Evolutionary conservation across 1,140 invertebrate genomes (phyloP).

Genomic region (Drosophila ficusphila): DNA sequence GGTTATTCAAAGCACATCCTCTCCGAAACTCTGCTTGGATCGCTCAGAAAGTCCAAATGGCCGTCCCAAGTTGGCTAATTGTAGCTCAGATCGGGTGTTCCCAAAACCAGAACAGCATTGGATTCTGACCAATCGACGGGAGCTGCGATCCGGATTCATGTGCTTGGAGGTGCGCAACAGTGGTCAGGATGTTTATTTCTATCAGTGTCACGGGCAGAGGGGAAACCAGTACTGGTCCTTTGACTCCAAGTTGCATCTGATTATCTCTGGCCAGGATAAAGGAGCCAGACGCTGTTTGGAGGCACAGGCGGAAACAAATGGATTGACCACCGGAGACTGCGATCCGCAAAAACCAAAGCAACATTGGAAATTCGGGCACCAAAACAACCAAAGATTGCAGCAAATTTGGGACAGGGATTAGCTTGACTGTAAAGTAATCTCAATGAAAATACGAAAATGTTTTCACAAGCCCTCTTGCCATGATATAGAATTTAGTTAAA

Average conservation of each 20-base stretch:
- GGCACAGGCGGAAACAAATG: slow-evolving; percentile 6
- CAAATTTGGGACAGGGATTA: slow-evolving; percentile 58
- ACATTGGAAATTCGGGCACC: slow-evolving; percentile 71
- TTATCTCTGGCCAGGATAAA: slow-evolving; percentile 43
- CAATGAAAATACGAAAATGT: no score
- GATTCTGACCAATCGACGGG: slow-evolving; percentile 93
- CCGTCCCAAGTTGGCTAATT: slow-evolving; percentile 87
- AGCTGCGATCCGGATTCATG: slow-evolving; percentile 91
- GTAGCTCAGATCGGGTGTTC: slow-evolving; percentile 85
- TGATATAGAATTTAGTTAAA: no score
- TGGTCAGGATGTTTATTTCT: slow-evolving; percentile 89
- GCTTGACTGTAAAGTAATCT: no score
- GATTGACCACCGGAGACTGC: slow-evolving; percentile 31
- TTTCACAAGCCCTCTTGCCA: no score
- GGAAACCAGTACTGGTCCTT: slow-evolving; percentile 98
- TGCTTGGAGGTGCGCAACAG: slow-evolving; percentile 94
- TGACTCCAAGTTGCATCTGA: slow-evolving; percentile 85
- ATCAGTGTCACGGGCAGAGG: slow-evolving; percentile 90
- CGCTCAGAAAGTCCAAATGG: slow-evolving; percentile 87
- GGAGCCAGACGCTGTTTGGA: slow-evolving; percentile 50
- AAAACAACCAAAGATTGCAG: slow-evolving; percentile 47
- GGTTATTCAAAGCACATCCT: slow-evolving; percentile 88
- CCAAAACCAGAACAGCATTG: slow-evolving; percentile 86
- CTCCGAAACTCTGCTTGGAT: slow-evolving; percentile 90
- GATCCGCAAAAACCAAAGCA: slow-evolving; percentile 45